These are phyloP conservation scores for Rapana venosa DNA, from an alignment of 2,888 invertebrate species.

Conservation along the genomic window DNA sequence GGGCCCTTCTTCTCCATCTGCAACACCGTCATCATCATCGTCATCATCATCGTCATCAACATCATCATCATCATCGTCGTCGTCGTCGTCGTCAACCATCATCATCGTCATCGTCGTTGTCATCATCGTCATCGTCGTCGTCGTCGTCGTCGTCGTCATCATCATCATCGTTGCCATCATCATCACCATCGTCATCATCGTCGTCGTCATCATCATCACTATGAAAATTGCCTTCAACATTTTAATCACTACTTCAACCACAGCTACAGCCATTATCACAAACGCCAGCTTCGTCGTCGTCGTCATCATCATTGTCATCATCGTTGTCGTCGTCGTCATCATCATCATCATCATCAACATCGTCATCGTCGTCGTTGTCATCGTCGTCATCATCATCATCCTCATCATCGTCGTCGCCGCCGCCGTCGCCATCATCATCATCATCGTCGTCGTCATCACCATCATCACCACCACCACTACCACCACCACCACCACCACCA, in stretches of 20 bases:
- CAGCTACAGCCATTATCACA: not conserved
- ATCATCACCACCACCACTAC: not conserved
- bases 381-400: slow-evolving; percentile 36
- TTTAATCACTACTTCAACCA: slow-evolving; percentile 26
- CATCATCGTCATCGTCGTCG: not conserved
- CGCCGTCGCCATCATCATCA: slow-evolving; percentile 28
- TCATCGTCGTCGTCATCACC: not conserved
- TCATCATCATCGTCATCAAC: not conserved
- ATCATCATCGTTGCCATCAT: not conserved
- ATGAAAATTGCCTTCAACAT: slow-evolving; percentile 28
- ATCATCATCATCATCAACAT: slow-evolving; percentile 28
- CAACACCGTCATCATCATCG: not conserved
- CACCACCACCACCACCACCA: not conserved
- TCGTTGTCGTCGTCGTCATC: not conserved
- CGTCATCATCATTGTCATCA: not conserved
- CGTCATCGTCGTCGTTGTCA: slow-evolving; percentile 32
- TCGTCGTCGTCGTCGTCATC: not conserved
- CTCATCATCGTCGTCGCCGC: slow-evolving; percentile 27
- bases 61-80: not conserved
- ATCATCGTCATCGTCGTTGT: not conserved
- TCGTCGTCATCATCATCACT: slow-evolving; percentile 33
- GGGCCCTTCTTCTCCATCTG: slow-evolving; percentile 81
- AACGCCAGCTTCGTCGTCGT: not conserved
- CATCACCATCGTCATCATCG: not conserved
- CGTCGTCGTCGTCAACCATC: not conserved